Evolutionary conservation across 2,113 vertebrate genomes (phyloP), one percentile per base, ranked within the genome.

Genomic region (Craseonycteris thonglongyai): DNA sequence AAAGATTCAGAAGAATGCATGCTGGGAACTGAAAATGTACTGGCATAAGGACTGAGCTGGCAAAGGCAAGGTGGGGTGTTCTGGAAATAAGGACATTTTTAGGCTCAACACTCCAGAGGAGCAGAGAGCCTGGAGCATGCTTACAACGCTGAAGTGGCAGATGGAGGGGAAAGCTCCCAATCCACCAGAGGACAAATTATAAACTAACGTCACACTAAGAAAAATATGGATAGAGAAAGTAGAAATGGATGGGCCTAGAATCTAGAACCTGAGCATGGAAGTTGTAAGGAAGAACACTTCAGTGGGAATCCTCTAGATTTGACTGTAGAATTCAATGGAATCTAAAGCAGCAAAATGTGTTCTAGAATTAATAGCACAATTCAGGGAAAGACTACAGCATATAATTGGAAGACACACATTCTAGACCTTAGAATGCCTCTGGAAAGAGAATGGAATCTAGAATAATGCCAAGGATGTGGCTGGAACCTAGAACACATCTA

Each of bases 81-180:
- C 82, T 89, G 69, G 92, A 93, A 93, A 95, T 82, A 42, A 94
- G 94, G 90, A 86, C 78, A 79, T 93, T 94, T 95, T 75, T 80
- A 95, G 63, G 40, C 91, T 95, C 72, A 95, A 96, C 89, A 49
- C 68, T 88, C 86, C 78, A 86, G 83, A 95, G 88, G 22, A 91
- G 56, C 84, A 94, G 61, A 89, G 63, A 91, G 75, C 90, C 75
- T 93, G 93, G 87, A 95, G 95, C 89, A 82, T 84, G 74, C 51
- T 96, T 78, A 59, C 78, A 90, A 85, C 79, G 69, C 75, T 81
- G 88, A 89, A 21, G 38, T 66, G 61, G 58, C 96, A 94, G 79
- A 82, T 93, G 92, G 91, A 90, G 59, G 22, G 65, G 54, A n/a
- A 63, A 65, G 63, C 65, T 78, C 80, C 66, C 69, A 56, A 13